Base-by-base conservation (phyloP, 2,113 vertebrate species). In the Kobus ellipsiprymnus region DNA sequence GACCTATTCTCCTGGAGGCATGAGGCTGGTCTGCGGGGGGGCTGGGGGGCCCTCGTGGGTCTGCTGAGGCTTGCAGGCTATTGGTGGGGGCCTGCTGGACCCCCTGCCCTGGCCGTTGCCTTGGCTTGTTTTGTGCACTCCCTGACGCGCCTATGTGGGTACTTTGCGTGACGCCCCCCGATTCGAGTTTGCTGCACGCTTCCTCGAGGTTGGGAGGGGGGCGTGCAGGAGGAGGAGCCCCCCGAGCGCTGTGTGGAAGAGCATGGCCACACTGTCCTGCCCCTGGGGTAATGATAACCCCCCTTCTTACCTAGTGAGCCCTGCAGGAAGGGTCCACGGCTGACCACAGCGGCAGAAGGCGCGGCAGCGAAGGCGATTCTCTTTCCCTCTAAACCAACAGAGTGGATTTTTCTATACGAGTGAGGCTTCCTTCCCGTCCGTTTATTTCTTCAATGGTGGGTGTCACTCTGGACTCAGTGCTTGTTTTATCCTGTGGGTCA, bases 251-350 rank as follows among this genome's bases (percentile, higher is more conserved):
- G 1, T 44, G 2, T 36, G 2, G 0, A 33, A 17, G 25, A 0
- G 4, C 5, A 1, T 10, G 23, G 16, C 0, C 1, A 1, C 2
- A 1, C 4, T 1, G 7, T 7, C 7, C 7, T 14, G 3, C 19
- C 60, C n/a, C 9, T 15, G 57, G 8, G 2, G 11, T 12, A 2
- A 2, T 11, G 25, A 21, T 19, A 30, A 4, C 60, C 40, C 5
- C 5, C 2, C 40, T 17, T 48, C 17, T 48, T 8, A 7, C 10
- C 40, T 13, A 6, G 6, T 7, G 74, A 19, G 1, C 11, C 11
- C 21, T 8, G 23, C 10, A 3, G 44, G 30, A 23, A 33, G 67
- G 62, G 62, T n/a, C 15, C 16, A 17, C 0, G 15, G 2, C 62
- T 1, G 36, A 5, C 67, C 10, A 9, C 19, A 23, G n/a, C 4